A percentile compares a stretch with the other conserved stretches of the same genome.
Evolutionary conservation across 2,113 vertebrate genomes (phyloP).

Genomic region (Peromyscus maniculatus): DNA sequence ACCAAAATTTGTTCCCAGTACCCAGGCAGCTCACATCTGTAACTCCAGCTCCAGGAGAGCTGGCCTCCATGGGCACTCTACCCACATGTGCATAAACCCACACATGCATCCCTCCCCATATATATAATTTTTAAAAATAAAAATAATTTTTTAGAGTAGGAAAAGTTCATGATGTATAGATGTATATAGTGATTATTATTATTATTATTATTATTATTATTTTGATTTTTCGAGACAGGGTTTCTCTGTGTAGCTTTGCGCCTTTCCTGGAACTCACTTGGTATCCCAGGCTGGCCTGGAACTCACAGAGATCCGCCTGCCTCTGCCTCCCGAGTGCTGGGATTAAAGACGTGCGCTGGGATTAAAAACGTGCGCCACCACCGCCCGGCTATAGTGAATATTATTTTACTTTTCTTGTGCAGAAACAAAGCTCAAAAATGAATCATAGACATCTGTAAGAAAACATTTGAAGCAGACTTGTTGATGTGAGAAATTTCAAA

Average conservation of each 20-base stretch:
- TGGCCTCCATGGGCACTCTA: background rate
- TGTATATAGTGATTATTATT: background rate
- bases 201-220: too few species aligned
- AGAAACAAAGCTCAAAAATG: slow-evolving; percentile 37
- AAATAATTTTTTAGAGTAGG: background rate
- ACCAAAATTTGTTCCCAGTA: background rate
- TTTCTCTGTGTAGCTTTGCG: too few species aligned
- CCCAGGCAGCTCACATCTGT: background rate
- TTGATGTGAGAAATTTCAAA: slow-evolving; percentile 54
- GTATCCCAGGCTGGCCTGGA: too few species aligned
- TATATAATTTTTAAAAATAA: background rate
- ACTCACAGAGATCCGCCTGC: too few species aligned
- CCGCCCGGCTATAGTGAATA: background rate
- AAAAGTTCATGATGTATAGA: background rate
- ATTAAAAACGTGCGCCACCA: too few species aligned
- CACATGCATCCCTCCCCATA: too few species aligned
- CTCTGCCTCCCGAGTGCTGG: too few species aligned
- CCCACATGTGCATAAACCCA: background rate
- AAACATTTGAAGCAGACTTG: slow-evolving; percentile 28
- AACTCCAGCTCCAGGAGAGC: background rate
- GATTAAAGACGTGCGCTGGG: too few species aligned
- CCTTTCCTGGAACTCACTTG: too few species aligned
- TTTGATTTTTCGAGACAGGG: too few species aligned
- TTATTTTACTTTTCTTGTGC: slow-evolving; percentile 21
- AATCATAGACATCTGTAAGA: background rate